These are phyloP conservation scores for Pseudopleuronectes americanus DNA, from an alignment of 2,797 vertebrate genomes.

Conservation along the genomic window DNA sequence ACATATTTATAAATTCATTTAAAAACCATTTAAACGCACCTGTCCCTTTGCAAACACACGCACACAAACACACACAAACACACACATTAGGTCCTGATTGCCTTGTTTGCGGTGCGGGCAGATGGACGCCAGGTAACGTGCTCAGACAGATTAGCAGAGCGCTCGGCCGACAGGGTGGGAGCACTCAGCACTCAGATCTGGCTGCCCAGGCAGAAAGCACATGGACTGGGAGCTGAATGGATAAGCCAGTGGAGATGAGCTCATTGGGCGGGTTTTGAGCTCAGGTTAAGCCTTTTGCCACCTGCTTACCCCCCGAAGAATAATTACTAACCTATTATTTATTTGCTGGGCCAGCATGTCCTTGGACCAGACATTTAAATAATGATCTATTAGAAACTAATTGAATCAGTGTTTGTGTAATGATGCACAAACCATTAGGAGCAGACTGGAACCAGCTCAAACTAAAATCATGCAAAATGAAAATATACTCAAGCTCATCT, in stretches of 20 bases:
- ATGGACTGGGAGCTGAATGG: conserved; percentile 56
- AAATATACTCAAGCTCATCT: no score
- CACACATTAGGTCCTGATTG: conserved; percentile 20
- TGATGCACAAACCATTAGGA: no score
- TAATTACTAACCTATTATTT: no score
- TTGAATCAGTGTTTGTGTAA: no score
- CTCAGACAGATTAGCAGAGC: conserved; percentile 75
- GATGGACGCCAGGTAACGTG: conserved; percentile 56
- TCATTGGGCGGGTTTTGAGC: conserved; percentile 69
- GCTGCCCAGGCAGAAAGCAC: conserved; percentile 63
- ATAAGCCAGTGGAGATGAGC: conserved; percentile 77
- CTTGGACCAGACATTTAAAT: no score
- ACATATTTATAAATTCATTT: neutral
- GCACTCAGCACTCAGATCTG: conserved; percentile 41
- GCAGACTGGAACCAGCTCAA: no score
- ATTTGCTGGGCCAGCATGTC: no score
- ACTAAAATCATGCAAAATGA: no score
- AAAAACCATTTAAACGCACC: neutral
- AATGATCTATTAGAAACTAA: no score
- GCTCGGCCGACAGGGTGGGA: conserved; percentile 33
- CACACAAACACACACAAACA: conserved; percentile 7
- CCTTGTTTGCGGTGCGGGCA: conserved; percentile 55
- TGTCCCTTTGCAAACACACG: conserved; percentile 18
- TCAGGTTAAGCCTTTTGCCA: conserved; percentile 78
- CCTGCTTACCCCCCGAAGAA: conserved; percentile 61